Conservation (phyloP, 1,140 invertebrate species). For the Lepeophtheirus salmonis region DNA sequence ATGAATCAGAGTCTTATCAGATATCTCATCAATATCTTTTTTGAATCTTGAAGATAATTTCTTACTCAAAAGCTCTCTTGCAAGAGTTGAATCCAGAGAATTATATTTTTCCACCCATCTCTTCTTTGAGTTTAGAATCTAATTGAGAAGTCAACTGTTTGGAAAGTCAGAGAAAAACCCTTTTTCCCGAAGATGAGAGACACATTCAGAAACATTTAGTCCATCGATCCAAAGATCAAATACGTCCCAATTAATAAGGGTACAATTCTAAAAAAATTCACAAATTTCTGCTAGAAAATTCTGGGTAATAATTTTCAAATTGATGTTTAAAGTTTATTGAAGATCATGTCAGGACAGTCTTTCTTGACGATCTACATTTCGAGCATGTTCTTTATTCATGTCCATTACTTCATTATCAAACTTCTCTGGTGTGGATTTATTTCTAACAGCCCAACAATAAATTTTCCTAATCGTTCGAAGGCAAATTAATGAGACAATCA, state of each 20-base stretch:
- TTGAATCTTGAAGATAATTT: slow-evolving; percentile 73
- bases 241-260: slow-evolving; percentile 73
- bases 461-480: slow-evolving; percentile 97
- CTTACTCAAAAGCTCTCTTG: slow-evolving; percentile 71
- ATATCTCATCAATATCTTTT: slow-evolving; percentile 84
- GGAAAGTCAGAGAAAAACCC: neutral
- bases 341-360: slow-evolving; percentile 52
- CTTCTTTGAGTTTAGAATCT: neutral
- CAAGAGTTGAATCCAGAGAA: slow-evolving; percentile 67
- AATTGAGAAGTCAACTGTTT: neutral
- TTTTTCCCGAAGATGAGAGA: neutral
- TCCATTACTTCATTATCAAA: slow-evolving; percentile 75
- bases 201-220: slow-evolving; percentile 22
- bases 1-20: slow-evolving; percentile 55
- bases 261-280: slow-evolving; percentile 85
- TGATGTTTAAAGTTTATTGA: no score
- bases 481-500: slow-evolving; percentile 74
- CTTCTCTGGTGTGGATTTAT: slow-evolving; percentile 50
- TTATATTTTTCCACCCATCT: slow-evolving; percentile 50
- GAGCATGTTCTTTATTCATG: slow-evolving; percentile 59
- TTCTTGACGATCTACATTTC: slow-evolving; percentile 45
- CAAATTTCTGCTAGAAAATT: no score
- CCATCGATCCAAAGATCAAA: slow-evolving; percentile 83
- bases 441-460: slow-evolving; percentile 72
- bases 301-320: no score